phyloP scores from a whole-genome alignment of 2,888 invertebrate genomes.

The Microctonus aethiopoides region DNA sequence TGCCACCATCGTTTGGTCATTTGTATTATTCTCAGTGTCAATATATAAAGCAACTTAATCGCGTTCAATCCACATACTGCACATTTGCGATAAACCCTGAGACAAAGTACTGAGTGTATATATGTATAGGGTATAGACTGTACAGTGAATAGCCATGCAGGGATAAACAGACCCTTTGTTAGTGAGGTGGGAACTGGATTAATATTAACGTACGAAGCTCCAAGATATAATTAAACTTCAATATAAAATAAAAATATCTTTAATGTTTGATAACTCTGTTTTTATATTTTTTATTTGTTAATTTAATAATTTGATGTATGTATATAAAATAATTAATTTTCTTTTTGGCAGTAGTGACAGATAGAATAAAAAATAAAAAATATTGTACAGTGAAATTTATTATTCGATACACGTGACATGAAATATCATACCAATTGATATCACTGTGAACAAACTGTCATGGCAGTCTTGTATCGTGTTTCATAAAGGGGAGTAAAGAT shows the following conservation, averaged over 20 bases:
- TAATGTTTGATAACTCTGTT: not conserved
- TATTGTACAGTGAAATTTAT: not conserved
- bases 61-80: slow-evolving; percentile 24
- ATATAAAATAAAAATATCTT: not conserved
- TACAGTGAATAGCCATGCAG: not conserved
- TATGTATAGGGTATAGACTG: no score
- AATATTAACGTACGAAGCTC: not conserved
- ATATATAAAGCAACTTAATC: slow-evolving; percentile 21
- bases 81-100: slow-evolving; percentile 23
- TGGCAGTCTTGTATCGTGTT: not conserved
- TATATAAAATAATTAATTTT: not conserved
- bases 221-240: not conserved
- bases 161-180: not conserved
- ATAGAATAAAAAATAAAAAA: not conserved
- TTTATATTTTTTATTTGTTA: not conserved
- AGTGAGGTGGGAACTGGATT: not conserved
- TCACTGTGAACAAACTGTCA: slow-evolving; percentile 7
- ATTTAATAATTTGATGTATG: not conserved
- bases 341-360: not conserved
- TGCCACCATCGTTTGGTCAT: not conserved
- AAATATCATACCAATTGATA: slow-evolving; percentile 13
- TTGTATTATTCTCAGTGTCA: not conserved
- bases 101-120: not conserved
- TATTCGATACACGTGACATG: not conserved
- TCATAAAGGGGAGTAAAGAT: not conserved